Base-by-base conservation (phyloP, 1,140 invertebrate genomes). In the Pemphigus obesinymphae region DNA sequence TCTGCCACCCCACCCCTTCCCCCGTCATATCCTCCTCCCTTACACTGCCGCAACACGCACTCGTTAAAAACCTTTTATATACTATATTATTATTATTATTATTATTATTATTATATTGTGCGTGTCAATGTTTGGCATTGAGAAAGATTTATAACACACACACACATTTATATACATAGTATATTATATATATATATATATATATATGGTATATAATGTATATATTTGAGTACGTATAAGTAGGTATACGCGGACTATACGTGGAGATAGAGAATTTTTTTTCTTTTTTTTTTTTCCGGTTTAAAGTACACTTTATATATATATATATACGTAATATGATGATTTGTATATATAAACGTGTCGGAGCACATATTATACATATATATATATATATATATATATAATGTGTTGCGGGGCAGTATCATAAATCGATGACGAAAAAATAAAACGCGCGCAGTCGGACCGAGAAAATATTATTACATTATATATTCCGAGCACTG, bases 61-160 rank as follows among this genome's bases (percentile, higher is more conserved):
- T 45, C 68, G 68, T 70, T 70, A 45, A 70, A 70, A 70, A 45
- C 23, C 68, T 70, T 70, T 70, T 70, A 70, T 43, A 68, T 23
- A 20, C n/a, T 70, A 29, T 70, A 45, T 45, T 2, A 6, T 11
- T 45, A 7, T 45, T 7, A 11, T 11, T 7, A n/a, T n/a, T 70
- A 45, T 45, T 2, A 6, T 11, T 45, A 7, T 45, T 7, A 11
- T 11, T 7, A n/a, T 45, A 45, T 17, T 70, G 37, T 70, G 37
- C 23, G 68, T 45, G 68, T 70, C 68, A 70, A 70, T 45, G 68
- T 70, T 70, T 70, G 68, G 68, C 68, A 70, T 70, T 70, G 68
- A 70, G 68, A 70, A 70, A 70, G 68, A 70, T 70, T 70, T 70
- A 70, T 70, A 29, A 68, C 23, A 68, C 17, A 63, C 31, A 31